Evolutionary conservation across 2,888 invertebrate species (phyloP), one percentile per base, ranked within the genome.

Genomic region (Protonemura montana): DNA sequence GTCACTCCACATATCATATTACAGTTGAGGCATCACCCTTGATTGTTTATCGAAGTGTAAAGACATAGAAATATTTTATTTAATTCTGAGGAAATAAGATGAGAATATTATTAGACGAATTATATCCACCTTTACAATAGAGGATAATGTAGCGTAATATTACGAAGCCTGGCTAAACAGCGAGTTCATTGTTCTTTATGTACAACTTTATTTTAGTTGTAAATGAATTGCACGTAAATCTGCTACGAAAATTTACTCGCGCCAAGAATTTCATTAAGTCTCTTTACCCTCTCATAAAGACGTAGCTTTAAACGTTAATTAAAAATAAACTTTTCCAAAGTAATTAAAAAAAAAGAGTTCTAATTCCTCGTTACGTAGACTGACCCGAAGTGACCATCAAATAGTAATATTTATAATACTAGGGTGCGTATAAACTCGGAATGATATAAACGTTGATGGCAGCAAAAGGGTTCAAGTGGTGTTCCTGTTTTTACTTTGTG

Each of bases 61-160:
- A 35, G 35, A 35, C 35, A 35, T 35, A 10, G 35, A 35, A 35
- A 35, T 35, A 35, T 35, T 35, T 16, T 10, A 80, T 80, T 80
- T 10, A 10, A 26, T 26, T 28, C 26, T 0, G n/a, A 27, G 13
- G 26, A n/a, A 80, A 21, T 25, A 80, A 10, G 80, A 25, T 1
- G 28, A 35, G 35, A 35, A 35, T 35, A 35, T 35, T 6, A 35
- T 35, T 6, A 3, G 10, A 35, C 35, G 35, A 35, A 35, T 35
- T 6, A 35, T 6, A 35, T 35, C 35, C 35, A 35, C 35, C 35
- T 35, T 6, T 35, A 35, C 35, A 80, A 80, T 80, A 80, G 42
- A 87, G 87, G 78, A 42, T 85, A 86, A 90, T 35, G 35, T 35
- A 35, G 35, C 35, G 35, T 35, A 35, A 35, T 35, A 35, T 35